Percentiles rank a stretch among this genome's conserved stretches.
Evolutionary conservation across 2,113 vertebrate species (phyloP).

Genomic region (Rhineura floridana): DNA sequence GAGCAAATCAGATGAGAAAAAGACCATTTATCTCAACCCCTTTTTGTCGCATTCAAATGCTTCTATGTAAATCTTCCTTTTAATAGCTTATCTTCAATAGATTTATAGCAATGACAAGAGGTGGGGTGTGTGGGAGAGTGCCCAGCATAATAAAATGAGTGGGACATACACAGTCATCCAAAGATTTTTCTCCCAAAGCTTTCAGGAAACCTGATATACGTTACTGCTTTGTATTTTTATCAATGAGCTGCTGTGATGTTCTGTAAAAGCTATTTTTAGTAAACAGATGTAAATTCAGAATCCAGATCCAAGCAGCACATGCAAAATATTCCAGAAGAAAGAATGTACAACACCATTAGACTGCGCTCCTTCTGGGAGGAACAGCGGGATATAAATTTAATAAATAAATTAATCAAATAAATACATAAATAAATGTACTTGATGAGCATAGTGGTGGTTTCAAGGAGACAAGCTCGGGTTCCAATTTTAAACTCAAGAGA

Average conservation of each 20-base stretch:
- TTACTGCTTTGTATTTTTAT: background rate
- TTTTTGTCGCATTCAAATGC: background rate
- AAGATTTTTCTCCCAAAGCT: background rate
- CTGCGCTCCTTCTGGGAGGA: too few relatives aligned
- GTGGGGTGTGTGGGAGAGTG: background rate
- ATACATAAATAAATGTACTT: too few relatives aligned
- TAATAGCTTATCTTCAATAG: background rate
- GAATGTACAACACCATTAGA: background rate
- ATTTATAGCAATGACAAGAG: background rate
- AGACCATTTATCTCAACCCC: background rate
- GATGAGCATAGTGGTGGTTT: too few relatives aligned
- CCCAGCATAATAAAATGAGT: background rate
- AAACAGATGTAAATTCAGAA: background rate
- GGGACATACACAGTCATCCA: background rate
- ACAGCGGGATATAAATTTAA: too few relatives aligned
- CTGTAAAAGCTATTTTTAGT: background rate
- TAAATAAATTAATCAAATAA: too few relatives aligned
- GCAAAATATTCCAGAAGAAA: background rate
- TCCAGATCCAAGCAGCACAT: background rate
- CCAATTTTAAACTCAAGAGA: too few relatives aligned
- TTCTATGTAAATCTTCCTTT: background rate
- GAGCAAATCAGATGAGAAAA: background rate
- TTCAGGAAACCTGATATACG: background rate
- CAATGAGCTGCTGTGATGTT: background rate
- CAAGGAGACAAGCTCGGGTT: too few relatives aligned